Percentiles rank a stretch among this genome's conserved stretches.
Evolutionary conservation across 1,140 invertebrate species (phyloP).

Genomic region (Tachypleus tridentatus): DNA sequence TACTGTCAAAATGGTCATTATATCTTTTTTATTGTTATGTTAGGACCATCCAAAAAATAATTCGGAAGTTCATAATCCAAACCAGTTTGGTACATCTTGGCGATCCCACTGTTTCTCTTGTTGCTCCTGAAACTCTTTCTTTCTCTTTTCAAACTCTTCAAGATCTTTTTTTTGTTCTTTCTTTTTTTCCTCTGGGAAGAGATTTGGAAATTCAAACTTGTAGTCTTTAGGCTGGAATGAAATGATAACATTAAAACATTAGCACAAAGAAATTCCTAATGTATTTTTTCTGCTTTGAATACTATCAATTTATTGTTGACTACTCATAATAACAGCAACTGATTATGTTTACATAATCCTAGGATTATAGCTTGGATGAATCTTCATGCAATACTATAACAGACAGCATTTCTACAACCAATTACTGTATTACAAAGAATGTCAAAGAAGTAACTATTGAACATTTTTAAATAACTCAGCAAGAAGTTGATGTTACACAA

Average conservation of each 20-base stretch:
- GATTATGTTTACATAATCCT: no score
- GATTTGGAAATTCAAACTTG: conserved; percentile 33
- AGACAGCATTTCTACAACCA: no score
- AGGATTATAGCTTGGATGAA: no score
- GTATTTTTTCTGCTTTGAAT: neutral
- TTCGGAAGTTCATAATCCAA: conserved; percentile 5
- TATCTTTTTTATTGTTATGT: no score
- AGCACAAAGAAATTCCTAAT: conserved; percentile 9
- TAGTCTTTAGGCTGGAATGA: conserved; percentile 25
- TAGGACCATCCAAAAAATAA: no score
- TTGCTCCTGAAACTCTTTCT: conserved; percentile 7
- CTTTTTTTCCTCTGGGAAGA: conserved; percentile 29
- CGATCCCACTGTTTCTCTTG: conserved; percentile 10
- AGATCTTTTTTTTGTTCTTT: conserved; percentile 23
- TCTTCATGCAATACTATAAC: no score
- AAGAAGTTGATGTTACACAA: no score
- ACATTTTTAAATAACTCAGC: no score
- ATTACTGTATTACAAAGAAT: no score
- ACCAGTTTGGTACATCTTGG: conserved; percentile 15
- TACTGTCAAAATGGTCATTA: no score
- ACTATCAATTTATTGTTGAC: conserved; percentile 13
- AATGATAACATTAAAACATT: conserved; percentile 2
- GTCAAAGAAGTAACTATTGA: no score
- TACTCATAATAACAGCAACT: no score
- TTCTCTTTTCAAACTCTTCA: conserved; percentile 13